Conservation (phyloP, 2,888 invertebrate genomes). For the Thelaira solivaga region DNA sequence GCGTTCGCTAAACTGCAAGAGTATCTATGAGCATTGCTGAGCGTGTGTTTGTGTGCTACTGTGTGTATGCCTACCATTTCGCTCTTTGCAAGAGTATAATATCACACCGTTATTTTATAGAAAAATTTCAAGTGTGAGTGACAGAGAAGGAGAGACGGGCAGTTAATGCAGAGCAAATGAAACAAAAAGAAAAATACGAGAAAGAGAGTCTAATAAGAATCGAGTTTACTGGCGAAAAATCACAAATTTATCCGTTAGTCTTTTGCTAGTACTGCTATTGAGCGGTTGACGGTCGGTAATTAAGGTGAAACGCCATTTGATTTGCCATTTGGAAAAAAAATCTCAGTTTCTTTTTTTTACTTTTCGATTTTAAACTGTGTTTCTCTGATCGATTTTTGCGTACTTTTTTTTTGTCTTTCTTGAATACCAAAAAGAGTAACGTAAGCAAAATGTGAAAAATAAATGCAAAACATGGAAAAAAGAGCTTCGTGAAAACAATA, state of each 20-base stretch:
- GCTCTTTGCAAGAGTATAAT: slow-evolving; percentile 47
- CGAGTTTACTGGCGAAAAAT: slow-evolving; percentile 45
- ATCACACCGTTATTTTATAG: slow-evolving; percentile 1
- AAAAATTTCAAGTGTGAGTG: slow-evolving; percentile 11
- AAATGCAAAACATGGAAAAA: slow-evolving; percentile 4
- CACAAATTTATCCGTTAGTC: slow-evolving; percentile 55
- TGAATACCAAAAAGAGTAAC: slow-evolving; percentile 38
- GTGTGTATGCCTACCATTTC: not conserved
- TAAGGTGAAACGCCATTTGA: not conserved
- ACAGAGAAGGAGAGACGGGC: slow-evolving; percentile 39
- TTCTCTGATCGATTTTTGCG: slow-evolving; percentile 57
- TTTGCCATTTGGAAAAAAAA: slow-evolving; percentile 43
- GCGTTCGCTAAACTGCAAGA: not conserved
- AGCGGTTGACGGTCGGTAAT: slow-evolving; percentile 45
- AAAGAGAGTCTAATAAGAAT: slow-evolving; percentile 50
- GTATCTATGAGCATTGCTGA: not conserved
- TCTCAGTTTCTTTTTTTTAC: slow-evolving; percentile 34
- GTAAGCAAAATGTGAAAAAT: slow-evolving; percentile 30
- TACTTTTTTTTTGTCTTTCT: slow-evolving; percentile 13
- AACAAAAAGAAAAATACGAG: slow-evolving; percentile 19
- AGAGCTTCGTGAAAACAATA: slow-evolving; percentile 25
- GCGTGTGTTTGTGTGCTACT: not conserved
- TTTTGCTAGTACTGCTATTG: slow-evolving; percentile 51
- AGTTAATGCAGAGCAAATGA: slow-evolving; percentile 37
- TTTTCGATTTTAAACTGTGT: slow-evolving; percentile 24